Evolutionary conservation across 2,797 vertebrate species (phyloP), one percentile per base, ranked within the genome.

Genomic region (Fistularia tabacaria): DNA sequence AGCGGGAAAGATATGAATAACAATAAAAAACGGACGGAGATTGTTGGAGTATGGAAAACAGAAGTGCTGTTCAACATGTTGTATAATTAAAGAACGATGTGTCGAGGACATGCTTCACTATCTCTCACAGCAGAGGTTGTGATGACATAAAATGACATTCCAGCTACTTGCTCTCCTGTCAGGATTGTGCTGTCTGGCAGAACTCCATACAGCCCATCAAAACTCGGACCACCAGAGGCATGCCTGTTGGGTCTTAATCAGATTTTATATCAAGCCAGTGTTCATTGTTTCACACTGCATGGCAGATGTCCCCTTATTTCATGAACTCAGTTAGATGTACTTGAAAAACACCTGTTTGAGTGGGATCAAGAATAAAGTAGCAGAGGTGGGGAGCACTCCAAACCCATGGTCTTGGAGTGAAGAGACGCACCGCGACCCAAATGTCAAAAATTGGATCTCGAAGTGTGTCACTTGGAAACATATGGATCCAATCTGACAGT

Each of bases 11-110:
- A 5, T 2, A 25, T 25, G 5, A 25, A 25, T 25, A 3, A 25
- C 7, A 36, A 25, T 36, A 56, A 13, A 51, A 50, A 51, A 58
- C 8, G 43, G 59, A 52, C 38, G 55, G 56, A 39, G 45, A 57
- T 40, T 40, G 25, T 25, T 25, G 25, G 25, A 25, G 38, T 42
- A 51, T 54, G 10, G 42, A 46, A 51, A 38, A 51, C 14, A 52
- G 65, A 41, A 51, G 40, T 14, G 62, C 68, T 64, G 65, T 56
- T 76, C 59, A 25, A 25, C 25, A 25, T 25, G 25, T 42, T 2
- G n/a, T 58, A 79, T 83, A 66, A 81, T 84, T 85, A 79, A 85
- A 81, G 68, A 62, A 84, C 7, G 0, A 62, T 10, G 53, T 59
- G 38, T 15, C 48, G 63, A 65, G 64, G 71, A 79, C 66, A 54